Evolutionary conservation across 2,113 vertebrate species (phyloP).

Genomic region (Arothron firmamentum): DNA sequence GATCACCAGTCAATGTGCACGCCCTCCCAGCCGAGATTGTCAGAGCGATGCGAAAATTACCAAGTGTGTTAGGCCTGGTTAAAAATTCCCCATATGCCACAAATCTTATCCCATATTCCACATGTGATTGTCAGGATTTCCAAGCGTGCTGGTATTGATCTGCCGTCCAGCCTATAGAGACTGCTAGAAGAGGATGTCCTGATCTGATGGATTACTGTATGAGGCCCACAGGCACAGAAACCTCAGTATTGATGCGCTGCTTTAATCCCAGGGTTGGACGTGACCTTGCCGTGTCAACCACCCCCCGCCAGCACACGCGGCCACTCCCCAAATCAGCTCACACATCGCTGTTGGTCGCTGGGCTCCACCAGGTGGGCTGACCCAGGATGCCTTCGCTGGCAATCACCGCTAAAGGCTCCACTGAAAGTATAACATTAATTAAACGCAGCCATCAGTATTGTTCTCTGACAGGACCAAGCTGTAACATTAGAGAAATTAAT

Average conservation of each 20-base stretch:
- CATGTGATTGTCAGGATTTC: constrained; percentile 62
- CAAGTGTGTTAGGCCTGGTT: not conserved
- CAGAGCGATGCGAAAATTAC: constrained; percentile 39
- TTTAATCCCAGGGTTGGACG: constrained; percentile 75
- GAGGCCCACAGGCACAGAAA: constrained; percentile 72
- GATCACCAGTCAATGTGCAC: constrained; percentile 40
- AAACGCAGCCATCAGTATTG: constrained; percentile 41
- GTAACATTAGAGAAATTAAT: constrained; percentile 58
- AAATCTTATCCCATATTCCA: constrained; percentile 44
- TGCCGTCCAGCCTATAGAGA: constrained; percentile 64
- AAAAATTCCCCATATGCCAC: constrained; percentile 42
- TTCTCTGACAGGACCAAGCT: constrained; percentile 29
- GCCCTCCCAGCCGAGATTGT: constrained; percentile 1
- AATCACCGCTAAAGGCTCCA: constrained; percentile 21
- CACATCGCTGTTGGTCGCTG: constrained; percentile 27
- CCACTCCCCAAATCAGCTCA: too few species aligned
- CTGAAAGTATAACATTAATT: constrained; percentile 18
- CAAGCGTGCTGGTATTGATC: constrained; percentile 66
- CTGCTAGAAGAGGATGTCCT: constrained; percentile 70
- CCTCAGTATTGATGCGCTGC: constrained; percentile 72
- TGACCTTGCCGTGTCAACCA: constrained; percentile 71
- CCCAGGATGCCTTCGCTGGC: constrained; percentile 16
- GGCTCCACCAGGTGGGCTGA: constrained; percentile 17
- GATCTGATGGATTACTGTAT: constrained; percentile 79
- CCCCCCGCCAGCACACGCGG: not conserved